Base-by-base conservation (phyloP, 2,113 vertebrate genomes). In the Suncus etruscus region DNA sequence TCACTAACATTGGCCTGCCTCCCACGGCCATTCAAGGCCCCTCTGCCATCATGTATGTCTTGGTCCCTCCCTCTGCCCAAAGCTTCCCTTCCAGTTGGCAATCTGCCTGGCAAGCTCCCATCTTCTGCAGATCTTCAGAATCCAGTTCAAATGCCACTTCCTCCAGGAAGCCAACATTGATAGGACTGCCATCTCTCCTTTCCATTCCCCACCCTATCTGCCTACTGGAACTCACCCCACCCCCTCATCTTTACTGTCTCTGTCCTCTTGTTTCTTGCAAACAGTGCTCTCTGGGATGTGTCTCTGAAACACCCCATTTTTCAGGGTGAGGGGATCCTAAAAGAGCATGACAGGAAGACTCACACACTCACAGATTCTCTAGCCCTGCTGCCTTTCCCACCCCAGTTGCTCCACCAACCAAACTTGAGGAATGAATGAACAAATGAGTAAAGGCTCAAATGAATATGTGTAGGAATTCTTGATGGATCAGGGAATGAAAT, bases 241-340 rank as follows among this genome's bases (percentile, higher is more conserved):
- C 29, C 58, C n/a, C 29, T 31, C 24, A 29, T 65, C 50, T 25
- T 18, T 32, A 39, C 25, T 0, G 6, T 24, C 45, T 50, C 29
- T 91, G 8, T 75, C 51, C 65, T 81, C 66, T 47, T 45, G 76
- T 70, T 31, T 68, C 82, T 92, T 84, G 31, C 15, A 6, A 83
- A 54, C 2, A 11, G 6, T 27, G 74, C 31, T 47, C 76, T 83
- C 54, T 15, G 68, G 31, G 45, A 4, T 25, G 6, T 77, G 31
- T 69, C 61, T 85, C 24, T n/a, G 83, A 69, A n/a, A 0, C 63
- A 31, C n/a, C 86, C 45, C 9, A 9, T 3, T 18, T n/a, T 29
- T n/a, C 1, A 15, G 69, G 66, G 51, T 9, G 3, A 32, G 1
- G 48, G 76, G 22, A n/a, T 76, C 70, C 76, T 11, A 6, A 32